A percentile compares a stretch with the other conserved stretches of the same genome.
Conservation (phyloP, 2,797 vertebrate genomes). For the Galago senegalensis region DNA sequence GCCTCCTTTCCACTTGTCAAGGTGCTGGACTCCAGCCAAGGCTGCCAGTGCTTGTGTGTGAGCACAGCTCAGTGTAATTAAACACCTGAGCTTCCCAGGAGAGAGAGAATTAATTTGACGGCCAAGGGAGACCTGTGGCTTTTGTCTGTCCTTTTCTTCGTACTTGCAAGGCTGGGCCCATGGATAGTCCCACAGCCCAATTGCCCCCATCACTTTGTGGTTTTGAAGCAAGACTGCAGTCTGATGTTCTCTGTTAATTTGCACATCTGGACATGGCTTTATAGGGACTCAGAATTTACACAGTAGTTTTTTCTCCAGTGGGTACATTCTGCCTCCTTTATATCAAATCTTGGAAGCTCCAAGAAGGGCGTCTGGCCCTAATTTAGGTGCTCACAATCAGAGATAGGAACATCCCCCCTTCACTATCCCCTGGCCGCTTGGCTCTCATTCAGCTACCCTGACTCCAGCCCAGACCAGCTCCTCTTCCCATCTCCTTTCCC, state of each 20-base stretch:
- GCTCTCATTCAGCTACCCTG: not conserved
- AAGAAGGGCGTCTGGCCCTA: not conserved
- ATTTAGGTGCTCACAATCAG: not conserved
- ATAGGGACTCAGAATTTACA: not conserved
- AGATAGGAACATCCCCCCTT: not conserved
- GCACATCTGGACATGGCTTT: not conserved
- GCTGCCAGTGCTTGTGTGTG: not conserved
- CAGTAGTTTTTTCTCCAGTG: not conserved
- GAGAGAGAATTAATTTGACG: not conserved
- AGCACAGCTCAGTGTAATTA: conserved; percentile 41
- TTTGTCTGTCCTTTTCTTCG: not conserved
- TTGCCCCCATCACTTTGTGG: not conserved
- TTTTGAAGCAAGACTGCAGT: not conserved
- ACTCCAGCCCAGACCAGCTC: not conserved
- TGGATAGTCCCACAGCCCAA: not conserved
- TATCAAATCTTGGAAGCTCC: not conserved
- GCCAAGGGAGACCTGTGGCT: not conserved
- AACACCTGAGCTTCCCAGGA: conserved; percentile 50
- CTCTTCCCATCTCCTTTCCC: not conserved
- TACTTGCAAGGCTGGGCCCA: not conserved
- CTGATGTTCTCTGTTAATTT: not conserved
- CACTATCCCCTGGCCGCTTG: not conserved
- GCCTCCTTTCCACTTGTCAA: not conserved
- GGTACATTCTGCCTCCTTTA: not conserved
- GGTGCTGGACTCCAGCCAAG: conserved; percentile 49